These are phyloP conservation scores for Borostomias antarcticus DNA, from an alignment of 2,797 vertebrate species.

Conservation along the genomic window DNA sequence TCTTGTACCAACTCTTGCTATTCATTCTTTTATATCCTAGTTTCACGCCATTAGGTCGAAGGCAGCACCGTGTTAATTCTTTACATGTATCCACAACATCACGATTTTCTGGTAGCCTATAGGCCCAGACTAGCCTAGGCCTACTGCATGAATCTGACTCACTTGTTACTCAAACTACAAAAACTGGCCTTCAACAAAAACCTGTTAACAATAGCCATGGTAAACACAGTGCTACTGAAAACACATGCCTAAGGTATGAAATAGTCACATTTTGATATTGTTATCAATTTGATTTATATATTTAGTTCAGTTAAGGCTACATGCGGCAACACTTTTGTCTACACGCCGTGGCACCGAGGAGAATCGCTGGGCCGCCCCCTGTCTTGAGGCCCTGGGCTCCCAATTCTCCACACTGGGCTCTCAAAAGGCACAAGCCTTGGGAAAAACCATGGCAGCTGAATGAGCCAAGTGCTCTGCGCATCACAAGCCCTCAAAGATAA, in stretches of 20 bases:
- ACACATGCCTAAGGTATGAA: background rate
- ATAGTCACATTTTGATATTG: conserved; percentile 10
- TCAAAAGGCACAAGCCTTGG: conserved; percentile 74
- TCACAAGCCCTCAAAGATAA: conserved; percentile 14
- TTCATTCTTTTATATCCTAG: conserved; percentile 68
- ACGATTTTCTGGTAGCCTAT: conserved; percentile 83
- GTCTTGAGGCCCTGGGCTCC: conserved; percentile 71
- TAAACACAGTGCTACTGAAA: background rate
- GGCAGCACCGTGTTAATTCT: conserved; percentile 77
- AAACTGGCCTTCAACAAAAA: background rate
- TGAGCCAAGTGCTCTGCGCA: conserved; percentile 44
- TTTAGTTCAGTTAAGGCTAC: conserved; percentile 39
- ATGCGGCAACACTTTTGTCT: conserved; percentile 64
- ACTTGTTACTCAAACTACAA: conserved; percentile 1
- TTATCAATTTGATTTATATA: conserved; percentile 38
- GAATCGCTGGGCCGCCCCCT: conserved; percentile 80
- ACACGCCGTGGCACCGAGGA: conserved; percentile 75
- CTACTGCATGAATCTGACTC: conserved; percentile 4
- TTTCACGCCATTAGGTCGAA: conserved; percentile 77
- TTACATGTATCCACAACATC: conserved; percentile 71
- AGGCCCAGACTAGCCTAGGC: too few species aligned
- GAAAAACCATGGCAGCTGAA: conserved; percentile 69
- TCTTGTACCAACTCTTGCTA: conserved; percentile 51
- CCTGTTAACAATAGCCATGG: background rate
- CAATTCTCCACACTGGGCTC: conserved; percentile 78